These are phyloP conservation scores for Tragelaphus strepsiceros DNA, from an alignment of 2,113 vertebrate genomes.

Conservation along the genomic window DNA sequence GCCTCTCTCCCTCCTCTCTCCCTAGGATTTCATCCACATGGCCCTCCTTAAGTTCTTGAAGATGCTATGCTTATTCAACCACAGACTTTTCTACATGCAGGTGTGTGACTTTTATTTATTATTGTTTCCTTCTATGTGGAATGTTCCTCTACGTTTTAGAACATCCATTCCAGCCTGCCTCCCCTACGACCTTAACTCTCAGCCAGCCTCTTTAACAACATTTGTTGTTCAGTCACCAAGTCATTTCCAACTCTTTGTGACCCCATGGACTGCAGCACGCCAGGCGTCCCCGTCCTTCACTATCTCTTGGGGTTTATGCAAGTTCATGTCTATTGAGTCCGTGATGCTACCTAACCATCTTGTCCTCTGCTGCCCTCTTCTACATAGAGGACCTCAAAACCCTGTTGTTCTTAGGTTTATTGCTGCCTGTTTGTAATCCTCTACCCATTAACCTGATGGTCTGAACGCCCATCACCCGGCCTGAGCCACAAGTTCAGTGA, in stretches of 20 bases:
- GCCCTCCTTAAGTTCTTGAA: not conserved
- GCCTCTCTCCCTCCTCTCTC: too few species aligned
- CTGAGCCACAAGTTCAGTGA: not conserved
- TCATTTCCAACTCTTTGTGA: not conserved
- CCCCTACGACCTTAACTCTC: not conserved
- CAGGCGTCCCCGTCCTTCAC: not conserved
- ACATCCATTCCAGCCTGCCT: not conserved
- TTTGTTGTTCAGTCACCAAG: not conserved
- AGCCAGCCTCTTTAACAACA: not conserved
- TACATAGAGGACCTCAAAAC: not conserved
- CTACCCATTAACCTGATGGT: not conserved
- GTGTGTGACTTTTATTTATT: not conserved
- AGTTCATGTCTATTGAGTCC: not conserved
- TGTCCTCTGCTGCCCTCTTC: not conserved
- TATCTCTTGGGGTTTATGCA: not conserved
- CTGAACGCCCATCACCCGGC: rapidly evolving
- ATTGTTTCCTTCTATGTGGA: not conserved
- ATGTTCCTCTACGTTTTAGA: not conserved
- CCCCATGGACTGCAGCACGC: not conserved
- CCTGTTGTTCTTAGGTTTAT: not conserved
- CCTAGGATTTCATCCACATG: not conserved
- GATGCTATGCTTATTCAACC: not conserved
- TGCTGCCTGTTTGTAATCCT: not conserved
- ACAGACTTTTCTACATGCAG: not conserved
- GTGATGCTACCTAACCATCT: not conserved